These are phyloP conservation scores for Zaprionus africanus DNA, from an alignment of 1,140 invertebrate genomes.

Conservation along the genomic window DNA sequence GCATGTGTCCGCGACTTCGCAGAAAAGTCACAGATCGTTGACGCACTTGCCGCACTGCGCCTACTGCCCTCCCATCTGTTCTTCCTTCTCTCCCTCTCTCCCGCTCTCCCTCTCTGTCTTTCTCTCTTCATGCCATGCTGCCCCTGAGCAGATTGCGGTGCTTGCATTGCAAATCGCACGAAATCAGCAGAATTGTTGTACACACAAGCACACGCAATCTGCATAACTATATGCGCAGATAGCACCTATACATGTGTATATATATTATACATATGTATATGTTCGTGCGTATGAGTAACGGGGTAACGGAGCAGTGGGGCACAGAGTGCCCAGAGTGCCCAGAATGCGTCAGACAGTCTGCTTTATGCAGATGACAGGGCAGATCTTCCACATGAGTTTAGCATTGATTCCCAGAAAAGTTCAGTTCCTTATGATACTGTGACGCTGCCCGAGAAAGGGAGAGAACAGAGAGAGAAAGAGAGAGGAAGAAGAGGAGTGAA, in stretches of 20 bases:
- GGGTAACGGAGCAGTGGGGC: constrained; percentile 5
- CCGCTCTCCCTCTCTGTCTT: background rate
- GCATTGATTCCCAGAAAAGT: background rate
- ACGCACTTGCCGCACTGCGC: constrained; percentile 27
- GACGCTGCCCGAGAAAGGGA: background rate
- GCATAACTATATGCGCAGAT: constrained; percentile 1
- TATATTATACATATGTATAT: background rate
- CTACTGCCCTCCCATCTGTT: background rate
- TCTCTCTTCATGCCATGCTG: constrained; percentile 10
- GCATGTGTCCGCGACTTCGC: constrained; percentile 27
- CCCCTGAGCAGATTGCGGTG: constrained; percentile 49
- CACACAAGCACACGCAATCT: background rate
- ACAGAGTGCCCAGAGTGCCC: background rate
- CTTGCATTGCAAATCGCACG: constrained; percentile 39
- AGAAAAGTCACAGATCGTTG: constrained; percentile 23
- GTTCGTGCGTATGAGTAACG: background rate
- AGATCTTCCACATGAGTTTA: background rate
- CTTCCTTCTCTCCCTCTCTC: background rate
- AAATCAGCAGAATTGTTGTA: constrained; percentile 39
- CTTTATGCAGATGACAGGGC: background rate
- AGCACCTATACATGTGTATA: background rate
- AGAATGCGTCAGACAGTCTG: background rate
- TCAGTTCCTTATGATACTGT: background rate
- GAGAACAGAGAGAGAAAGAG: background rate
- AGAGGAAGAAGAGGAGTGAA: background rate